These are phyloP conservation scores for Agrotis ipsilon DNA, from an alignment of 2,888 invertebrate genomes.

Conservation along the genomic window DNA sequence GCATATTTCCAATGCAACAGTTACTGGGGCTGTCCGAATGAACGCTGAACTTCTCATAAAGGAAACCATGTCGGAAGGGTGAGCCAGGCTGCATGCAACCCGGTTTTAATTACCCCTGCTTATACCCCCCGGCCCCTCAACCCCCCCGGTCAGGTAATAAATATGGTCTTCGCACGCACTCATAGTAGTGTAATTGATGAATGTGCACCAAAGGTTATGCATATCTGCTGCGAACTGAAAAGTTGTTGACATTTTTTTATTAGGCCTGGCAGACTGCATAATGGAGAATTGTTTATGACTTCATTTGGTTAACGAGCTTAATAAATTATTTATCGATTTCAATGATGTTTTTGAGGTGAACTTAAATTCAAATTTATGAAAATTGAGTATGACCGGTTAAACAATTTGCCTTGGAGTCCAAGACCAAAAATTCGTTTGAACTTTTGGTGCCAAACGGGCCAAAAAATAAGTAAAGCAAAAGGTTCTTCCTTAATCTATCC, in stretches of 20 bases:
- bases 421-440: no score
- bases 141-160: conserved; percentile 69
- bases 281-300: conserved; percentile 13
- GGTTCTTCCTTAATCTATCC: no score
- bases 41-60: conserved; percentile 68
- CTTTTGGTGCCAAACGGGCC: background rate
- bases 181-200: conserved; percentile 72
- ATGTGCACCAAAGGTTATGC: conserved; percentile 56
- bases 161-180: conserved; percentile 80
- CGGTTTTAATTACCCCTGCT: conserved; percentile 78
- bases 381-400: no score
- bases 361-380: no score
- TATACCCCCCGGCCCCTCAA: conserved; percentile 58
- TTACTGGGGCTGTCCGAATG: conserved; percentile 59
- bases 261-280: conserved; percentile 1
- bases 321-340: background rate
- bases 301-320: background rate
- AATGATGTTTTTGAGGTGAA: background rate
- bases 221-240: conserved; percentile 32
- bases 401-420: no score
- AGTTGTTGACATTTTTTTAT: conserved; percentile 53
- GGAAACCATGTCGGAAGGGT: conserved; percentile 75
- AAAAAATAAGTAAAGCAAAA: background rate
- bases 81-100: conserved; percentile 70
- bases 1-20: conserved; percentile 62